Evolutionary conservation across 1,140 invertebrate genomes (phyloP).

Genomic region (Mamestra configurata): DNA sequence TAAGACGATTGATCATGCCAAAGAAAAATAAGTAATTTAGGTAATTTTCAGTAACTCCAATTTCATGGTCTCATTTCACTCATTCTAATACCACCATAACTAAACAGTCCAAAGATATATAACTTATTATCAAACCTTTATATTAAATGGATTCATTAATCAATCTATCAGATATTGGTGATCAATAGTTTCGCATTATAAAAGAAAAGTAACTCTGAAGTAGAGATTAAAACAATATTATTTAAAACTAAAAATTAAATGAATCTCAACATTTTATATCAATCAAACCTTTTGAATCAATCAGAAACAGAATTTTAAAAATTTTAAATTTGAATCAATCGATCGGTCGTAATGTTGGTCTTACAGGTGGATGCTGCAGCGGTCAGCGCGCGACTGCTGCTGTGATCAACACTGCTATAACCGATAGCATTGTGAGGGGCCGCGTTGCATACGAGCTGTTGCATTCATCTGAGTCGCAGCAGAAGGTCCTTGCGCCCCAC

Average conservation of each 20-base stretch:
- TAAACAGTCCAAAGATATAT: too few relatives aligned
- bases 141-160: too few relatives aligned
- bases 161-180: too few relatives aligned
- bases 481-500: slow-evolving; percentile 90
- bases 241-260: background rate
- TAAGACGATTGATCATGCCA: too few relatives aligned
- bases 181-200: too few relatives aligned
- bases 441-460: slow-evolving; percentile 80
- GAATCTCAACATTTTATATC: background rate
- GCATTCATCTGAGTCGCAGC: slow-evolving; percentile 90
- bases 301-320: background rate
- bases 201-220: too few relatives aligned
- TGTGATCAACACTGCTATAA: slow-evolving; percentile 61
- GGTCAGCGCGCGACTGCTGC: slow-evolving; percentile 71
- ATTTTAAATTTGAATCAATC: background rate
- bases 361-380: background rate
- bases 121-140: too few relatives aligned
- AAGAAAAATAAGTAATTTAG: too few relatives aligned
- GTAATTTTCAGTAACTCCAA: too few relatives aligned
- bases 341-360: slow-evolving; percentile 8
- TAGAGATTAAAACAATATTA: background rate
- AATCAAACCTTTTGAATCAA: slow-evolving; percentile 9
- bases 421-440: slow-evolving; percentile 53
- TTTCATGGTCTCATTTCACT: too few relatives aligned
- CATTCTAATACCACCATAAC: too few relatives aligned